phyloP scores from a whole-genome alignment of 92 coral and sea anemone genomes.

The Porites lobata region DNA sequence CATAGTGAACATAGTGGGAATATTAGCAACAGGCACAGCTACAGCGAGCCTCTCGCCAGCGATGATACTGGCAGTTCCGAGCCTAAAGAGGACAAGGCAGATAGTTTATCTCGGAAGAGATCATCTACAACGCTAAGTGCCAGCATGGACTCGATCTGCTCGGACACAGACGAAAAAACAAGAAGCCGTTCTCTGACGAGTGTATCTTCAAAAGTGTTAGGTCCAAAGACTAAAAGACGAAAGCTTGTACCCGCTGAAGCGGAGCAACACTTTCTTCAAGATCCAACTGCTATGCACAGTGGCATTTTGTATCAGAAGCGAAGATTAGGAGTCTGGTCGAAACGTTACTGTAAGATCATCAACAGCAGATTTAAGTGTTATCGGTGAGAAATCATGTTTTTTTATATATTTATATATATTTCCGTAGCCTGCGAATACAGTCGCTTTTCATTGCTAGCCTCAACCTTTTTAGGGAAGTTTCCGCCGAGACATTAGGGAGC shows the following conservation, averaged over 20 bases:
- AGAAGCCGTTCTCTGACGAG: constrained; percentile 15
- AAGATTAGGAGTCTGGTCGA: constrained; percentile 90
- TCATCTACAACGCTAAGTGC: constrained; percentile 80
- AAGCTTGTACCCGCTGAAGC: constrained; percentile 84
- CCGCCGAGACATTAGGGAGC: too few relatives aligned
- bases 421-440: too few relatives aligned
- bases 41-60: constrained; percentile 71
- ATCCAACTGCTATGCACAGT: constrained; percentile 88
- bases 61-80: constrained; percentile 75
- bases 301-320: constrained; percentile 95
- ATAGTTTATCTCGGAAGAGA: constrained; percentile 73
- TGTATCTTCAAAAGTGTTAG: constrained; percentile 22
- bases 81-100: constrained; percentile 51
- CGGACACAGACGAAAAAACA: constrained; percentile 57
- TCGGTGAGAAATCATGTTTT: constrained; percentile 64
- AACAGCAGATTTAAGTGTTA: constrained; percentile 83
- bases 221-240: constrained; percentile 67
- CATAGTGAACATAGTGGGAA: constrained; percentile 88
- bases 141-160: constrained; percentile 80
- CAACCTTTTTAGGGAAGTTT: too few relatives aligned
- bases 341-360: constrained; percentile 90
- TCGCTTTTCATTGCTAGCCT: too few relatives aligned
- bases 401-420: neutral
- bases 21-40: constrained; percentile 71
- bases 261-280: constrained; percentile 85